A percentile compares a stretch with the other conserved stretches of the same genome.
These are phyloP conservation scores for Agrilus cyanescens DNA, from an alignment of 2,888 invertebrate species.

Conservation along the genomic window DNA sequence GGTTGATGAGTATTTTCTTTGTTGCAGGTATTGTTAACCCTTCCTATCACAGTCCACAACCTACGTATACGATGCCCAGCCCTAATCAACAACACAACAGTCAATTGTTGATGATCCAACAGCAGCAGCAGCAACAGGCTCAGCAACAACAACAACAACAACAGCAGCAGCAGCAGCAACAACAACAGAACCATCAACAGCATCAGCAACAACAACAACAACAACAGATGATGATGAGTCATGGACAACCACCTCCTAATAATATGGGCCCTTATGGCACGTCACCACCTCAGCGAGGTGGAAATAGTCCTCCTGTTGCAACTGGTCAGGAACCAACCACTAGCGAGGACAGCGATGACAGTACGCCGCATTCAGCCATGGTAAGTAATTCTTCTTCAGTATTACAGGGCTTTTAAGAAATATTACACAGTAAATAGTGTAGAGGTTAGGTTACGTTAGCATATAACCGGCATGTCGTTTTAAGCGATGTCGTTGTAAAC, in stretches of 20 bases:
- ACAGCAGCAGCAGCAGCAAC: conserved; percentile 22
- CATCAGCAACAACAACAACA: conserved; percentile 34
- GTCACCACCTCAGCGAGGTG: conserved; percentile 50
- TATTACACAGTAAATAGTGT: too few species aligned
- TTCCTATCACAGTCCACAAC: conserved; percentile 32
- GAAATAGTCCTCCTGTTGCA: conserved; percentile 45
- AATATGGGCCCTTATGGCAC: conserved; percentile 34
- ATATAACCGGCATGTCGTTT: too few species aligned
- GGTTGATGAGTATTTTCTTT: too few species aligned
- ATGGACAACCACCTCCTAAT: conserved; percentile 35
- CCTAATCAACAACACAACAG: conserved; percentile 28
- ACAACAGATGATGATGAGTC: conserved; percentile 35
- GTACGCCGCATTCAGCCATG: conserved; percentile 55
- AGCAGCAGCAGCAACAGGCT: conserved; percentile 29
- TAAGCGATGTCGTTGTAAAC: too few species aligned
- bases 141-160: conserved; percentile 26
- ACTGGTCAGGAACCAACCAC: conserved; percentile 54
- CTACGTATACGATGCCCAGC: conserved; percentile 29
- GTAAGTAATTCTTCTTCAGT: conserved; percentile 34
- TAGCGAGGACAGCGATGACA: conserved; percentile 81
- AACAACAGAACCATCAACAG: conserved; percentile 23
- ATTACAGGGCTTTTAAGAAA: too few species aligned
- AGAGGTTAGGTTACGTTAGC: too few species aligned
- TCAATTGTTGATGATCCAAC: conserved; percentile 30
- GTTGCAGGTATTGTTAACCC: conserved; percentile 29